Percentiles rank a stretch among this genome's conserved stretches.
These are phyloP conservation scores for Epistrophe grossulariae DNA, from an alignment of 2,888 invertebrate genomes.

Conservation along the genomic window DNA sequence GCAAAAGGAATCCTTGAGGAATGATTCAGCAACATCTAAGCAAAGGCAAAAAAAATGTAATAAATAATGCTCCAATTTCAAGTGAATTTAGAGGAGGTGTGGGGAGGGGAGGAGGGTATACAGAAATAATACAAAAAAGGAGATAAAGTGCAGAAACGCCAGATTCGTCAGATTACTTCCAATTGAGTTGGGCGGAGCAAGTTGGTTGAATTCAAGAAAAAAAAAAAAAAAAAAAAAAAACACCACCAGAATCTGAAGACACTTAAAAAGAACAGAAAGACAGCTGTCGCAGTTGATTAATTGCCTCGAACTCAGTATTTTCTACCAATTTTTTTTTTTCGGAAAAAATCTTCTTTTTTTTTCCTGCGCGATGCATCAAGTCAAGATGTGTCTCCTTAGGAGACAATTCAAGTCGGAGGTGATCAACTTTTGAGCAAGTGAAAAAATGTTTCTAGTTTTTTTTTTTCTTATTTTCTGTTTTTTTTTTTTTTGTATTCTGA, in stretches of 20 bases:
- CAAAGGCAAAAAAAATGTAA: constrained; percentile 41
- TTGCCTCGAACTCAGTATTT: constrained; percentile 62
- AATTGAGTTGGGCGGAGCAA: constrained; percentile 37
- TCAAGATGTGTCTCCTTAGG: constrained; percentile 69
- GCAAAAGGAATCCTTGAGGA: constrained; percentile 15
- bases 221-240: constrained; percentile 1
- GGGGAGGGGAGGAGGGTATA: background rate
- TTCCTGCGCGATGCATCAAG: constrained; percentile 62
- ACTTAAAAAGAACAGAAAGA: constrained; percentile 66
- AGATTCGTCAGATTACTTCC: constrained; percentile 70
- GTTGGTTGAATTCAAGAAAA: constrained; percentile 6
- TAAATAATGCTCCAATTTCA: constrained; percentile 67
- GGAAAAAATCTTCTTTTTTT: constrained; percentile 12
- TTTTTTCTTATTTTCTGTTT: background rate
- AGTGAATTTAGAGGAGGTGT: background rate
- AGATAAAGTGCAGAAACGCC: constrained; percentile 62
- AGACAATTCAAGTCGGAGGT: constrained; percentile 70
- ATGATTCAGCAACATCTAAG: constrained; percentile 15
- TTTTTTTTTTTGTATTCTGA: background rate
- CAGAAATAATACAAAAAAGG: background rate
- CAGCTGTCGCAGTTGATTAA: constrained; percentile 75
- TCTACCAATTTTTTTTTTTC: constrained; percentile 25
- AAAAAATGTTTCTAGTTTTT: constrained; percentile 37
- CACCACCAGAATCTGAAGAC: constrained; percentile 35
- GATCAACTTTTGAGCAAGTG: constrained; percentile 71